These are phyloP conservation scores for Leptatherina wallacei DNA, from an alignment of 2,797 vertebrate species.

Conservation along the genomic window DNA sequence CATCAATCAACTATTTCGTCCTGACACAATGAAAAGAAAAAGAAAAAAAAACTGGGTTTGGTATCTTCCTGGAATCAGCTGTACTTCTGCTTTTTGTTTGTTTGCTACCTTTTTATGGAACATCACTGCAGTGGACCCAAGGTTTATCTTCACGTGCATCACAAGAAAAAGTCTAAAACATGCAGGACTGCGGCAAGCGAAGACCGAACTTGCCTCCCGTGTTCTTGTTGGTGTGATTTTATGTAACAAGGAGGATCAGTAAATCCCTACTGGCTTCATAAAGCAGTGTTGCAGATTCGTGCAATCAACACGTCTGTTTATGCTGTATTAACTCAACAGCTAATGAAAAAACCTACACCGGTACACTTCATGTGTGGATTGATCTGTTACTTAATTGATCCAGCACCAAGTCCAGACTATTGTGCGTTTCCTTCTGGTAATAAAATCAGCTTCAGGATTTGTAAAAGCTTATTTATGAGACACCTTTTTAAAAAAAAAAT, in stretches of 20 bases:
- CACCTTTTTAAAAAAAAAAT: background rate
- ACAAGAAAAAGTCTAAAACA: too few relatives aligned
- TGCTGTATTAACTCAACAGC: background rate
- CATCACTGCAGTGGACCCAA: background rate
- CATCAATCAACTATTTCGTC: background rate
- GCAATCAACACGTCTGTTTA: background rate
- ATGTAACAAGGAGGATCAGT: background rate
- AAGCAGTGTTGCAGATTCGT: background rate
- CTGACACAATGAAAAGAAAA: fast-evolving
- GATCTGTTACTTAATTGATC: too few relatives aligned
- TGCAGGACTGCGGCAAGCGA: too few relatives aligned
- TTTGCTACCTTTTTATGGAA: background rate
- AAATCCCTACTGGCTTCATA: background rate
- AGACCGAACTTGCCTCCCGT: too few relatives aligned
- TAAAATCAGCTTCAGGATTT: background rate
- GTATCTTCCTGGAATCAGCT: background rate
- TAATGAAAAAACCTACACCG: background rate
- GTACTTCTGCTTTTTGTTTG: background rate
- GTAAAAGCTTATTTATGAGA: background rate
- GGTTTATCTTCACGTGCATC: background rate
- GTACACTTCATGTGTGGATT: too few relatives aligned
- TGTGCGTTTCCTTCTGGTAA: too few relatives aligned
- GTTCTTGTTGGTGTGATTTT: background rate
- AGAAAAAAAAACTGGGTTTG: background rate
- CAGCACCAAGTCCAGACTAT: too few relatives aligned